Percentiles rank a stretch among this genome's conserved stretches.
phyloP scores from a whole-genome alignment of 2,113 vertebrate species.

The Mastomys coucha region DNA sequence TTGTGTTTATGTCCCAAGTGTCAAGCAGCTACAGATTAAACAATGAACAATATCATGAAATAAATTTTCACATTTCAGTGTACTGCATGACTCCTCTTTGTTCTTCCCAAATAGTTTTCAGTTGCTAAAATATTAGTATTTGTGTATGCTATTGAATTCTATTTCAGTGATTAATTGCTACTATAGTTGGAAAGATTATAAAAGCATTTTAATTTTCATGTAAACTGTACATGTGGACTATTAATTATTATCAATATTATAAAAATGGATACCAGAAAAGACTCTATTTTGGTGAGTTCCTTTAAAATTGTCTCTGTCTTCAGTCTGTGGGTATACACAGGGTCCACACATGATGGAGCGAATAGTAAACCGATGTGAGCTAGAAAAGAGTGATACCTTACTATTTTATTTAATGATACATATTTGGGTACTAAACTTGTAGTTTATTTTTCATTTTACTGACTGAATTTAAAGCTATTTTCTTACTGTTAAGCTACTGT shows the following conservation, averaged over 20 bases:
- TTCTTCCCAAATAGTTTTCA: not conserved
- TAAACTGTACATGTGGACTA: not conserved
- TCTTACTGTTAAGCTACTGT: not conserved
- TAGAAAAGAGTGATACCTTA: fast-evolving
- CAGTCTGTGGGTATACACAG: not conserved
- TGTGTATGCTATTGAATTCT: not conserved
- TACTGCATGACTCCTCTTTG: not conserved
- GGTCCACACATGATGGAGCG: not conserved
- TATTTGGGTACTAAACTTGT: not conserved
- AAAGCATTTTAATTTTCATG: not conserved
- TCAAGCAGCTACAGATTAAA: not conserved
- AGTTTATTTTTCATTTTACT: not conserved
- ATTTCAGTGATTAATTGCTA: not conserved
- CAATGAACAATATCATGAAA: not conserved
- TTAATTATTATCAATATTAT: not conserved
- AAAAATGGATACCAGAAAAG: not conserved
- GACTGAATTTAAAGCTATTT: not conserved
- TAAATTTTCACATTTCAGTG: not conserved
- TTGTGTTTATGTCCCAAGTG: not conserved
- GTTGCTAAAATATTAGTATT: not conserved
- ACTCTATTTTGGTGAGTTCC: not conserved
- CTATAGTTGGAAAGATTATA: not conserved
- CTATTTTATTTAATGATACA: no score
- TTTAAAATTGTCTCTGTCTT: not conserved
- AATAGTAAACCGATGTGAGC: not conserved